Percentiles rank a stretch among this genome's conserved stretches.
These are phyloP conservation scores for Catharus ustulatus DNA, from an alignment of 2,797 vertebrate genomes.

Conservation along the genomic window DNA sequence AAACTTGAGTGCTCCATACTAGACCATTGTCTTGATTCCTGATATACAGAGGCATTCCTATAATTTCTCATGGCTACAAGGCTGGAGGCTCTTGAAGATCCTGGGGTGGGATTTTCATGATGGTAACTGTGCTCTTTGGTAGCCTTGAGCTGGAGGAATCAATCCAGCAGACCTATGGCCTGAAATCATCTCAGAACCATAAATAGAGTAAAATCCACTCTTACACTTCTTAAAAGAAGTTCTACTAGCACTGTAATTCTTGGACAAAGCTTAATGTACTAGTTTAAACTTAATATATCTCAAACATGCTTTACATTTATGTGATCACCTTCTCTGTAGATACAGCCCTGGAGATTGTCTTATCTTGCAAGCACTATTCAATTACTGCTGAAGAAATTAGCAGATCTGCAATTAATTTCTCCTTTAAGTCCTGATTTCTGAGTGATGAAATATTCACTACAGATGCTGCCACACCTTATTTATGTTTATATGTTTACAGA, in stretches of 20 bases:
- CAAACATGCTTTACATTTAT: background rate
- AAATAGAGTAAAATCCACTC: background rate
- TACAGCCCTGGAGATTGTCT: background rate
- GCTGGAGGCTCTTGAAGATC: background rate
- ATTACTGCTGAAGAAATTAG: constrained; percentile 11
- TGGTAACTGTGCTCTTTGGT: background rate
- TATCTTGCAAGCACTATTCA: background rate
- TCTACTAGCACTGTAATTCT: background rate
- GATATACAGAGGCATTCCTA: background rate
- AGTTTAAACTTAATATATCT: background rate
- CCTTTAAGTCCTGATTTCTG: background rate
- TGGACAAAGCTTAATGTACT: background rate
- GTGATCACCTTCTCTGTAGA: background rate
- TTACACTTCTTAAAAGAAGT: background rate
- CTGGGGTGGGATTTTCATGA: background rate
- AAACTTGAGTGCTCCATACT: background rate
- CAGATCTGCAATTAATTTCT: background rate
- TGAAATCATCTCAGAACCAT: background rate
- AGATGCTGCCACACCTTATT: background rate
- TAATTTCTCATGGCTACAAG: background rate
- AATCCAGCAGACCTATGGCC: background rate
- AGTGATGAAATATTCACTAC: background rate
- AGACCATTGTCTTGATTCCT: background rate
- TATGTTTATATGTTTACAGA: background rate
- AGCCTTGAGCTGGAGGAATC: background rate